Percentiles rank a stretch among this genome's conserved stretches.
These are phyloP conservation scores for Tympanuchus pallidicinctus DNA, from an alignment of 2,113 vertebrate genomes.

Conservation along the genomic window DNA sequence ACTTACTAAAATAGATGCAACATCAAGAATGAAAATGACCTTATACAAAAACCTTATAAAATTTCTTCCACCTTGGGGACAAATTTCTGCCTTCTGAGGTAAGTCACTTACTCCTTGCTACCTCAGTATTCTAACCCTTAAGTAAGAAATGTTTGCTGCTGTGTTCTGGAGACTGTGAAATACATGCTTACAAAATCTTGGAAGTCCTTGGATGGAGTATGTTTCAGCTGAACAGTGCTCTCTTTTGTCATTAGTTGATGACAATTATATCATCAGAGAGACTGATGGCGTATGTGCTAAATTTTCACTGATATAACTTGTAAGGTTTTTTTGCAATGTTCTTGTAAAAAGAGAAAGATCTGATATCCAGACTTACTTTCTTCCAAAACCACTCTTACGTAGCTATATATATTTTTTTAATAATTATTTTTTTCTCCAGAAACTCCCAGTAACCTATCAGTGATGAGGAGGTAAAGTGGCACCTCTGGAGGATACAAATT, in stretches of 20 bases:
- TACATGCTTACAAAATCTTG: not conserved
- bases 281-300: rapidly evolving
- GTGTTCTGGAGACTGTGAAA: not conserved
- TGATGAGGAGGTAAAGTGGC: not conserved
- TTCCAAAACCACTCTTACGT: not conserved
- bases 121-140: not conserved
- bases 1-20: not conserved
- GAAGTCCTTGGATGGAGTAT: not conserved
- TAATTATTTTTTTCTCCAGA: not conserved
- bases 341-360: not conserved
- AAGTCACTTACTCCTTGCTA: not conserved
- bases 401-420: not conserved
- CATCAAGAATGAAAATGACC: not conserved
- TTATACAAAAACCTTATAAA: not conserved
- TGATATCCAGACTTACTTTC: not conserved
- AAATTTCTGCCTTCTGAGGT: not conserved
- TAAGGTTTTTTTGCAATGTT: not conserved
- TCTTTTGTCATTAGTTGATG: not conserved
- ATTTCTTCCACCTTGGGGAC: not conserved
- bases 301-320: not conserved
- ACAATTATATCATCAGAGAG: not conserved
- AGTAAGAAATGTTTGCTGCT: not conserved
- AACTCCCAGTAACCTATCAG: not conserved
- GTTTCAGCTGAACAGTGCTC: not conserved
- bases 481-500: not conserved